Base-by-base conservation (phyloP, 2,113 vertebrate species). In the Enhydra lutris region DNA sequence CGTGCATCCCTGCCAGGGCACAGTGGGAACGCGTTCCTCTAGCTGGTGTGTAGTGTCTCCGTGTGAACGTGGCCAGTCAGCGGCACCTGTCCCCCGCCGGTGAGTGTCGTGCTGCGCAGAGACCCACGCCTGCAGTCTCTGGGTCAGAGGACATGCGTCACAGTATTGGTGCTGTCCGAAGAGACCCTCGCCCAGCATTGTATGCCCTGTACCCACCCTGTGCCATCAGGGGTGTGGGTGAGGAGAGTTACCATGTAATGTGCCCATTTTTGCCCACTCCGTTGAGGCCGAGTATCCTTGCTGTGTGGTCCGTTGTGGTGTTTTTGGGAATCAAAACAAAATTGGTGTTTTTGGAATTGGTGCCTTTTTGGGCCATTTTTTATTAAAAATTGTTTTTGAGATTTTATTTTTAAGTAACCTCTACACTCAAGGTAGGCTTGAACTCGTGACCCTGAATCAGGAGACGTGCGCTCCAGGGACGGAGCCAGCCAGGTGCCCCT, bases 151-250 rank as follows among this genome's bases (percentile, higher is more conserved):
- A n/a, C 21, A 4, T 0, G 8, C 7, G 1, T 34, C 18, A 9
- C 7, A 0, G 24, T 3, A 7, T 15, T 34, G 52, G 29, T 15
- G 12, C 26, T 21, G 24, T 29, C 6, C 0, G 5, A 29, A 13
- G 57, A 61, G 39, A 31, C 3, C 65, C 65, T 15, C 0, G 26
- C 31, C 63, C 42, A 29, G 39, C 12, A 7, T 9, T 17, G n/a
- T 36, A 5, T 0, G 21, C 13, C 57, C 74, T 4, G 52, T 1
- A 1, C 52, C 79, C 14, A 1, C 6, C 14, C 79, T 0, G 6
- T 3, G 57, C 24, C 26, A 1, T 31, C 12, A 2, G 17, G 8
- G 73, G 15, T 14, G 4, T 26, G 7, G 61, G 31, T 36, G 13
- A 20, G 1, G 5, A 18, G 10, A 18, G 23, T 3, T 15, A 9